Base-by-base conservation (phyloP, 1,140 invertebrate genomes). In the Drosophila mauritiana region DNA sequence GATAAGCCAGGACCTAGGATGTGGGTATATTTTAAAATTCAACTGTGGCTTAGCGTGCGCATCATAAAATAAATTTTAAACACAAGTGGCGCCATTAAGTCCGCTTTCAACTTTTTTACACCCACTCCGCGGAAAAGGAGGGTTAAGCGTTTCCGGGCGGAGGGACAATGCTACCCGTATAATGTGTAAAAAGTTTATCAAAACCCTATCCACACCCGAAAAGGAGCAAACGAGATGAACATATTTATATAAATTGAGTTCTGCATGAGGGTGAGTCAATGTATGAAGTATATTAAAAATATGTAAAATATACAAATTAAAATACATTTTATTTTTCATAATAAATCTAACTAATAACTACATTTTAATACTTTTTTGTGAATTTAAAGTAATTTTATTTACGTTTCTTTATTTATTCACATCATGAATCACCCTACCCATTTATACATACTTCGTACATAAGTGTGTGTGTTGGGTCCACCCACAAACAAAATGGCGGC, bases 21-120 rank as follows among this genome's bases (percentile, higher is more conserved):
- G 42, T 59, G 75, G 39, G 42, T 78, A 67, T 89, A 84, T 89
- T 88, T 91, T 91, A 91, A 88, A 91, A 91, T 91, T 91, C 80
- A 88, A 88, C 83, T 91, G 88, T 70, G 83, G 84, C 84, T 89
- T 89, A 89, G 85, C 84, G 83, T 84, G 78, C 73, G 84, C 83
- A 89, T 91, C 89, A 91, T 86, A 90, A 91, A 91, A 91, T 91
- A 91, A 91, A 91, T 90, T 91, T 91, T 89, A 86, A 80, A 70
- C 81, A 54, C 81, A 83, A 91, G 80, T 65, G 90, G 82, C 84
- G 89, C 90, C 90, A 83, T 90, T 80, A 90, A 86, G 90, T 86
- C 84, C 80, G 85, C 73, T 84, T 73, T 84, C 82, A 89, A 89
- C 85, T 89, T 89, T 88, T 89, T 89, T 89, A 76, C 84, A 89